Conservation (phyloP, 92 coral and sea anemone species). For the Epizoanthus ramosus region DNA sequence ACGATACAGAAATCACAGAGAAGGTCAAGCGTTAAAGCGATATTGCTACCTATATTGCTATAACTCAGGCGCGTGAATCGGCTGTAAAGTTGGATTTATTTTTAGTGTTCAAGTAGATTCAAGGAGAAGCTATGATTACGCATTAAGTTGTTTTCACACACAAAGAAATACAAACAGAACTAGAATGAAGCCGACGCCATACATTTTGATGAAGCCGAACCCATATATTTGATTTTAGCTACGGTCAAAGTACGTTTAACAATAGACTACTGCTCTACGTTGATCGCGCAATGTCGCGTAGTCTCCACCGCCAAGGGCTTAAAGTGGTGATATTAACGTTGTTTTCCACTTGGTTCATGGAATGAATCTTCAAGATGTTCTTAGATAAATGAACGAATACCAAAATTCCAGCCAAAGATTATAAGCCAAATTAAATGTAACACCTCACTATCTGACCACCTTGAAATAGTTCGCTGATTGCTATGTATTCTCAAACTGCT, state of each 20-base stretch:
- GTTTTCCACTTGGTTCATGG: neutral
- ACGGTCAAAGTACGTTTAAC: neutral
- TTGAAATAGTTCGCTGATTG: slow-evolving; percentile 22
- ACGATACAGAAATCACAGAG: neutral
- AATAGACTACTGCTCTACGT: neutral
- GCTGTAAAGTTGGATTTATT: slow-evolving; percentile 23
- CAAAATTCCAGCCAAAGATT: slow-evolving; percentile 9
- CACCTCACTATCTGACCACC: slow-evolving; percentile 20
- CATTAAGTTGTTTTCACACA: slow-evolving; percentile 30
- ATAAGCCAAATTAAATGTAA: slow-evolving; percentile 12
- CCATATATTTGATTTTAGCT: no score
- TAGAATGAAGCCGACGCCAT: neutral
- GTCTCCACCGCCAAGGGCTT: slow-evolving; percentile 1
- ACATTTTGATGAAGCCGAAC: neutral
- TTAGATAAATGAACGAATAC: neutral
- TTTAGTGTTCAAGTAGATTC: slow-evolving; percentile 8
- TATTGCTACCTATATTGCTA: slow-evolving; percentile 23
- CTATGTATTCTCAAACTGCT: slow-evolving; percentile 1
- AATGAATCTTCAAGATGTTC: neutral
- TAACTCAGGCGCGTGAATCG: slow-evolving; percentile 15
- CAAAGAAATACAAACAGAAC: slow-evolving; percentile 4
- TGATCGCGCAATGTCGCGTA: slow-evolving; percentile 25
- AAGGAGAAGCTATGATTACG: slow-evolving; percentile 3
- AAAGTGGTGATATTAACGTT: neutral
- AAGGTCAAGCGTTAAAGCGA: slow-evolving; percentile 33